These are phyloP conservation scores for Erpobdella octoculata DNA, from an alignment of 2,888 invertebrate genomes.

Conservation along the genomic window DNA sequence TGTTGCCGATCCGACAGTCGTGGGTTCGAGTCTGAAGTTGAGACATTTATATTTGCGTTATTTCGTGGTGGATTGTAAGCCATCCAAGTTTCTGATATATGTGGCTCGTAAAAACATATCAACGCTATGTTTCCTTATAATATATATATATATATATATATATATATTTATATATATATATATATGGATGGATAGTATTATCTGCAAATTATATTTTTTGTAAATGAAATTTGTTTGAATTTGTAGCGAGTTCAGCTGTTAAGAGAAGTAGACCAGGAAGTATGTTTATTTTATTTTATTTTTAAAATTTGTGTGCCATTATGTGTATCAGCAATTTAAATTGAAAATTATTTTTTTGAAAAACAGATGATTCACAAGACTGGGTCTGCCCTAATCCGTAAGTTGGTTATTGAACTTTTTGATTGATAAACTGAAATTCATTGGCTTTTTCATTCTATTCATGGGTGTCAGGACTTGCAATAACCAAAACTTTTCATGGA, in stretches of 20 bases:
- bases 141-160: too few relatives aligned
- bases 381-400: conserved; percentile 56
- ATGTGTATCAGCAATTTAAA: neutral
- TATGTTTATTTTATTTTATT: conserved; percentile 1
- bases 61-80: too few relatives aligned
- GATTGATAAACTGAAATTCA: neutral
- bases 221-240: neutral
- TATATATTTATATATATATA: too few relatives aligned
- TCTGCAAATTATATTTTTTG: neutral
- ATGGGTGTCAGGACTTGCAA: conserved; percentile 14
- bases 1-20: too few relatives aligned
- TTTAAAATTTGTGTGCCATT: neutral
- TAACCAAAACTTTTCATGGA: conserved; percentile 83
- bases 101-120: too few relatives aligned
- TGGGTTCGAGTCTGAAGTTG: too few relatives aligned
- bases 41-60: too few relatives aligned
- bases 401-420: neutral
- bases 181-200: neutral
- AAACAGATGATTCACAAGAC: conserved; percentile 38
- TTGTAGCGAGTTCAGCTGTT: neutral
- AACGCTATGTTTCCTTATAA: too few relatives aligned
- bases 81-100: too few relatives aligned
- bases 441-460: neutral
- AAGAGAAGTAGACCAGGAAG: conserved; percentile 10
- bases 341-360: neutral